Conservation (phyloP, 2,113 vertebrate genomes). For the Equus quagga region DNA sequence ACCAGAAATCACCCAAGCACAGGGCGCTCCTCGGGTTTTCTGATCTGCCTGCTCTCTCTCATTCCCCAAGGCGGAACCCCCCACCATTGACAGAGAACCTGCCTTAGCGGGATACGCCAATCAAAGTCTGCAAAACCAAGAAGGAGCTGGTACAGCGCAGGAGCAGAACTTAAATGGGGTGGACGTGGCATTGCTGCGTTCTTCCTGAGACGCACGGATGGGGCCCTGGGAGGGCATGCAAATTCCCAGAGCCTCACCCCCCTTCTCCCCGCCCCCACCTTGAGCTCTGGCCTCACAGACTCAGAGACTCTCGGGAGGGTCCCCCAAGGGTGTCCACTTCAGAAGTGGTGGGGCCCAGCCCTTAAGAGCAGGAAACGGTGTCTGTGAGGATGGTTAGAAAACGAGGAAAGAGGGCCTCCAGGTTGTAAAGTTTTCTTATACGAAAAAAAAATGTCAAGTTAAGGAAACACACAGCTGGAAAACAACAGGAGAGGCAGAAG, state of each 20-base stretch:
- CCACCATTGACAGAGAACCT: neutral
- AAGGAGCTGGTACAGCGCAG: neutral
- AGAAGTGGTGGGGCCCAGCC: neutral
- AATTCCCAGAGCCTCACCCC: conserved; percentile 55
- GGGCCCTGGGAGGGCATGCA: conserved; percentile 75
- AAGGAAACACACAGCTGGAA: conserved; percentile 89
- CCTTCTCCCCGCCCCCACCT: conserved; percentile 47
- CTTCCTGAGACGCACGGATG: neutral
- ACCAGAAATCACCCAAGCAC: accelerated
- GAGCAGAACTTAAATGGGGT: neutral
- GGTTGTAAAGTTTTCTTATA: neutral
- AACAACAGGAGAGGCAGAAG: conserved; percentile 87
- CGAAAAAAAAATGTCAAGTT: conserved; percentile 54
- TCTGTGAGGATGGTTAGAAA: conserved; percentile 65
- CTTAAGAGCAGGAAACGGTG: neutral
- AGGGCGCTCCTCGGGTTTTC: neutral
- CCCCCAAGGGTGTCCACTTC: neutral
- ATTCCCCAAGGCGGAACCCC: accelerated
- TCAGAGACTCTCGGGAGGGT: neutral
- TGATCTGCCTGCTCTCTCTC: neutral
- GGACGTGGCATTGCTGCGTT: accelerated
- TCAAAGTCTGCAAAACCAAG: neutral
- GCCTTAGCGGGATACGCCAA: neutral
- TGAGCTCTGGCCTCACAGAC: neutral
- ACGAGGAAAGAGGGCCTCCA: neutral